Conservation (phyloP, 2,888 invertebrate species). For the Polymixis flavicincta region DNA sequence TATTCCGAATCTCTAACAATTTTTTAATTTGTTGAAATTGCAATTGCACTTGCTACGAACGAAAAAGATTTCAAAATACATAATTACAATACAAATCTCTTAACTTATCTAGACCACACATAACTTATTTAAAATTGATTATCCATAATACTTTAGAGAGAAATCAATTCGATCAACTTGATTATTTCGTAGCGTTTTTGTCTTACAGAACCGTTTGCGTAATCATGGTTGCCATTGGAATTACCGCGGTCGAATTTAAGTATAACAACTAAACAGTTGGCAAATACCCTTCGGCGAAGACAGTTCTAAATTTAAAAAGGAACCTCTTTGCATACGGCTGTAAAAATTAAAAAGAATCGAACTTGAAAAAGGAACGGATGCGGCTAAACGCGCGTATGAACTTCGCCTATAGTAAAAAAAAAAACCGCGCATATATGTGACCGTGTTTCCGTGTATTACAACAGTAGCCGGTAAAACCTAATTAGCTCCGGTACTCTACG, state of each 20-base stretch:
- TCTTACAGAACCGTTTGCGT: slow-evolving; percentile 70
- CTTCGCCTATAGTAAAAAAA: slow-evolving; percentile 51
- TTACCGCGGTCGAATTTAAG: slow-evolving; percentile 59
- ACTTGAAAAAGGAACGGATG: slow-evolving; percentile 41
- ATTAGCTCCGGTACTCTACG: slow-evolving; percentile 60
- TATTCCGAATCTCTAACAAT: not conserved
- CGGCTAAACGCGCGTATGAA: slow-evolving; percentile 33
- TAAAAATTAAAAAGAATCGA: slow-evolving; percentile 13
- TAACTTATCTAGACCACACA: slow-evolving; percentile 39
- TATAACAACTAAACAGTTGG: slow-evolving; percentile 69
- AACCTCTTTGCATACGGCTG: slow-evolving; percentile 23
- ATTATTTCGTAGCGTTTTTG: slow-evolving; percentile 70
- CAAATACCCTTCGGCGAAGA: slow-evolving; percentile 62
- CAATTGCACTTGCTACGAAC: slow-evolving; percentile 2
- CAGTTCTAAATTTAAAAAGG: slow-evolving; percentile 47
- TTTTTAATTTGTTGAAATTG: not conserved
- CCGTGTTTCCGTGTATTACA: slow-evolving; percentile 61
- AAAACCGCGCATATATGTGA: slow-evolving; percentile 56
- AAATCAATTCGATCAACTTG: slow-evolving; percentile 76
- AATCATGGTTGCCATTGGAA: slow-evolving; percentile 70
- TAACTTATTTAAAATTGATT: slow-evolving; percentile 41
- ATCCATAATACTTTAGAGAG: slow-evolving; percentile 44
- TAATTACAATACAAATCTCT: slow-evolving; percentile 20
- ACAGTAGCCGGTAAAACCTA: slow-evolving; percentile 63
- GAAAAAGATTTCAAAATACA: slow-evolving; percentile 17